Percentiles rank a stretch among this genome's conserved stretches.
Conservation (phyloP, 2,888 invertebrate species). For the Mimachlamys varia region DNA sequence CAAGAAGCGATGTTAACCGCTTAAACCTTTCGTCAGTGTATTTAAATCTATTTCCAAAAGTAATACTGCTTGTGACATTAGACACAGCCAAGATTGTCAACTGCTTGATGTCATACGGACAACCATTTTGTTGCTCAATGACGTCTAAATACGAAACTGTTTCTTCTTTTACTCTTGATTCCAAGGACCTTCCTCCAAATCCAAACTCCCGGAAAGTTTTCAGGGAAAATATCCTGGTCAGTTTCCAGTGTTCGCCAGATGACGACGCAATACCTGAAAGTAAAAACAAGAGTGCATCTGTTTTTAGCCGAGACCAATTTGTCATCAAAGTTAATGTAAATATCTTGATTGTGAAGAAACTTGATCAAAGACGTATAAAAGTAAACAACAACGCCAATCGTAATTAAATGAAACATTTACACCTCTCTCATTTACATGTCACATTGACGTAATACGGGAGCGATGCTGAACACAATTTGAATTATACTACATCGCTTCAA, state of each 20-base stretch:
- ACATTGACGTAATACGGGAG: no score
- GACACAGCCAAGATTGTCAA: slow-evolving; percentile 53
- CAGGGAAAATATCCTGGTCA: slow-evolving; percentile 46
- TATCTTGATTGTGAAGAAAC: no score
- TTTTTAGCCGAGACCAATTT: no score
- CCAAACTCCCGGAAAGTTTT: slow-evolving; percentile 50
- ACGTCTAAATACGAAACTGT: slow-evolving; percentile 39
- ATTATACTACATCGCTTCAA: no score
- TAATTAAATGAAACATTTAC: no score
- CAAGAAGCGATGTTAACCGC: slow-evolving; percentile 40
- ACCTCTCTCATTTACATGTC: no score
- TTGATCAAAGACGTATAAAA: no score
- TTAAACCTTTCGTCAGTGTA: slow-evolving; percentile 52
- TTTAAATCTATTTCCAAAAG: slow-evolving; percentile 51
- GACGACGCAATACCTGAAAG: slow-evolving; percentile 41
- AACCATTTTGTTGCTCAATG: slow-evolving; percentile 41
- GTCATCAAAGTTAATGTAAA: no score
- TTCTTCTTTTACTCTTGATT: slow-evolving; percentile 52
- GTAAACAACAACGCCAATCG: no score
- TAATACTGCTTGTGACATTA: slow-evolving; percentile 59
- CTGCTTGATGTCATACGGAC: slow-evolving; percentile 49
- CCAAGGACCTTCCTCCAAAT: slow-evolving; percentile 50
- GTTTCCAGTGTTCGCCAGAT: slow-evolving; percentile 53
- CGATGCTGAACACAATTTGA: no score
- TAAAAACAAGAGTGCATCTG: no score